Percentiles rank a stretch among this genome's conserved stretches.
phyloP scores from a whole-genome alignment of 1,140 invertebrate species.

The Trachymyrmex septentrionalis region DNA sequence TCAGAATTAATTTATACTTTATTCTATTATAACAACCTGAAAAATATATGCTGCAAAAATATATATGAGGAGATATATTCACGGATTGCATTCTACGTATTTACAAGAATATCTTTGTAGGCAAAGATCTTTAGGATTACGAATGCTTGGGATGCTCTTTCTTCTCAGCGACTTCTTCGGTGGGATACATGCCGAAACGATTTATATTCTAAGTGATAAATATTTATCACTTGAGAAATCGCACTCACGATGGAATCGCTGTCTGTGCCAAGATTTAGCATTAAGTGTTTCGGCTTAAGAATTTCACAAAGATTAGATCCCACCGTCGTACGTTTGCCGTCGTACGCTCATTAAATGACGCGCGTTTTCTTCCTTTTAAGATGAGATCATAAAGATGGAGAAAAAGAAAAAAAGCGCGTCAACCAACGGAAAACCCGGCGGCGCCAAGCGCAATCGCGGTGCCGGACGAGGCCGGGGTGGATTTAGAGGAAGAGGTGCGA shows the following conservation, averaged over 20 bases:
- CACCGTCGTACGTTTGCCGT: slow-evolving; percentile 62
- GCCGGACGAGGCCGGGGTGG: slow-evolving; percentile 64
- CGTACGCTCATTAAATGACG: slow-evolving; percentile 79
- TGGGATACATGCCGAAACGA: not conserved
- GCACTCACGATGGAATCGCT: not conserved
- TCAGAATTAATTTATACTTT: not conserved
- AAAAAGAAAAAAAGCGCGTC: slow-evolving; percentile 83
- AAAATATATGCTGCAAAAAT: not conserved
- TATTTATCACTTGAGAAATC: slow-evolving; percentile 29
- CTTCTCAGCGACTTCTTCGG: not conserved
- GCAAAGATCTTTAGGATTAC: not conserved
- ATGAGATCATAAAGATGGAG: slow-evolving; percentile 87
- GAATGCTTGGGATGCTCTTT: slow-evolving; percentile 19
- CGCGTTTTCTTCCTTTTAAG: slow-evolving; percentile 85
- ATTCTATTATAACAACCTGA: not conserved
- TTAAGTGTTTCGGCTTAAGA: slow-evolving; percentile 60
- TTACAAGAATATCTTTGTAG: not conserved
- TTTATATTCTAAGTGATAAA: slow-evolving; percentile 12
- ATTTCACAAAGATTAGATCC: slow-evolving; percentile 60
- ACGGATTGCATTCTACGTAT: slow-evolving; percentile 2
- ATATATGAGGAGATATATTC: not conserved
- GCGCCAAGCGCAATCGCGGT: slow-evolving; percentile 60
- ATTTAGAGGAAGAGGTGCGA: slow-evolving; percentile 70
- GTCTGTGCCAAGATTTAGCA: slow-evolving; percentile 29
- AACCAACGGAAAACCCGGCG: slow-evolving; percentile 73